These are phyloP conservation scores for Prochilodus magdalenae DNA, from an alignment of 2,113 vertebrate species.

Conservation along the genomic window DNA sequence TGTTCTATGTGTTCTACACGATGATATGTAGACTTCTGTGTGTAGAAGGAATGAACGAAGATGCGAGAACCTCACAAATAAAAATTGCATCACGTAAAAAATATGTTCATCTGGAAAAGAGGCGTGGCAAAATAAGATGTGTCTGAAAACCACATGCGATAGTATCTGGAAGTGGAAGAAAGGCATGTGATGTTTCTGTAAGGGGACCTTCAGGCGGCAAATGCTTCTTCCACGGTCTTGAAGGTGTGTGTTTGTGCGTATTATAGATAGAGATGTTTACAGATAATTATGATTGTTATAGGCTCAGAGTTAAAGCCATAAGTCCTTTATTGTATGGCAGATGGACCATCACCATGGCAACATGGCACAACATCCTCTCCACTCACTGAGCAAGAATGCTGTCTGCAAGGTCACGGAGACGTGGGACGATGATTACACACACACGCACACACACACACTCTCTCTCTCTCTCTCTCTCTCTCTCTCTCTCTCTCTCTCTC, in stretches of 20 bases:
- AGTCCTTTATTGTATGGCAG: slow-evolving; percentile 45
- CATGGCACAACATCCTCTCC: slow-evolving; percentile 46
- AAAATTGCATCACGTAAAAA: no score
- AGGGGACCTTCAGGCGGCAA: background rate
- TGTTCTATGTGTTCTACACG: no score
- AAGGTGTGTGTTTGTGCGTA: slow-evolving; percentile 2
- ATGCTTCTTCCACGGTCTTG: background rate
- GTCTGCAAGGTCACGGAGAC: slow-evolving; percentile 35
- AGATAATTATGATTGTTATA: slow-evolving; percentile 42
- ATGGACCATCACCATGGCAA: slow-evolving; percentile 53
- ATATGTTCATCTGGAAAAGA: no score
- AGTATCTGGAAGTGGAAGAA: no score
- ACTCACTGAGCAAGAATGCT: slow-evolving; percentile 22
- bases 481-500: no score
- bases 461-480: no score
- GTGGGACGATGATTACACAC: slow-evolving; percentile 30
- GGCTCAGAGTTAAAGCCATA: slow-evolving; percentile 25
- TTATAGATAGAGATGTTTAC: slow-evolving; percentile 28
- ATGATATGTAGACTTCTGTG: no score
- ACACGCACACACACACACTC: slow-evolving; percentile 14
- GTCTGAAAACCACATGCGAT: no score
- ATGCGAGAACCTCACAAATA: no score
- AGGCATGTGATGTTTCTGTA: no score
- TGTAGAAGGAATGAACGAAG: no score
- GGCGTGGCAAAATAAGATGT: no score